Conservation (phyloP, 2,797 vertebrate species). For the Megaceryle alcyon region DNA sequence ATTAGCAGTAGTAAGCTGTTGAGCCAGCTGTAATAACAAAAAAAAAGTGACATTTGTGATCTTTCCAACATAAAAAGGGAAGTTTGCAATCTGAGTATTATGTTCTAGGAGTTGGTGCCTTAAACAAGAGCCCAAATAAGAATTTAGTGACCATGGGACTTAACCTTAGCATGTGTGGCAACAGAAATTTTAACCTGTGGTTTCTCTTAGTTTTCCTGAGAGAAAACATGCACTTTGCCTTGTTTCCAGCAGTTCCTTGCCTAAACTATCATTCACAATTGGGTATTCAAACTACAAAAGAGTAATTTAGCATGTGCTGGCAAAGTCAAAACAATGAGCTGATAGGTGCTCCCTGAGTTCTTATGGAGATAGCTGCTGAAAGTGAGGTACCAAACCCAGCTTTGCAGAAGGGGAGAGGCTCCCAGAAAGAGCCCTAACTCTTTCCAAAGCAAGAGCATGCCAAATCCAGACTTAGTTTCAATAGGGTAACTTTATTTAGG, state of each 20-base stretch:
- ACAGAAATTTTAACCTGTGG: neutral
- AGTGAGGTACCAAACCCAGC: neutral
- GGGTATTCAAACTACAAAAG: neutral
- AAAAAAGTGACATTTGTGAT: neutral
- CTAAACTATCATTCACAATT: neutral
- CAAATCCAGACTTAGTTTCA: neutral
- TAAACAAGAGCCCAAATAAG: neutral
- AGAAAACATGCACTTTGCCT: neutral
- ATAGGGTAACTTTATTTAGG: neutral
- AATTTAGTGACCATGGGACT: neutral
- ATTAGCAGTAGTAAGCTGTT: neutral
- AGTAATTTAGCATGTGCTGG: neutral
- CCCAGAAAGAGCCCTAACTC: neutral
- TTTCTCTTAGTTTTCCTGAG: neutral
- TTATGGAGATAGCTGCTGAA: neutral
- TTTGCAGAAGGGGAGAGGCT: neutral
- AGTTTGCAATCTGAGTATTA: neutral
- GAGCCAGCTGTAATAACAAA: neutral
- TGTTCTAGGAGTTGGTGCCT: neutral
- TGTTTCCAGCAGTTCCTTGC: neutral
- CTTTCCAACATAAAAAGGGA: neutral
- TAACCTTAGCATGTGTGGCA: neutral
- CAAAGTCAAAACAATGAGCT: neutral
- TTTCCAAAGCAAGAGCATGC: neutral
- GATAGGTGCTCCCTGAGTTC: neutral